phyloP scores from a whole-genome alignment of 1,140 invertebrate species.

The Pantala flavescens region DNA sequence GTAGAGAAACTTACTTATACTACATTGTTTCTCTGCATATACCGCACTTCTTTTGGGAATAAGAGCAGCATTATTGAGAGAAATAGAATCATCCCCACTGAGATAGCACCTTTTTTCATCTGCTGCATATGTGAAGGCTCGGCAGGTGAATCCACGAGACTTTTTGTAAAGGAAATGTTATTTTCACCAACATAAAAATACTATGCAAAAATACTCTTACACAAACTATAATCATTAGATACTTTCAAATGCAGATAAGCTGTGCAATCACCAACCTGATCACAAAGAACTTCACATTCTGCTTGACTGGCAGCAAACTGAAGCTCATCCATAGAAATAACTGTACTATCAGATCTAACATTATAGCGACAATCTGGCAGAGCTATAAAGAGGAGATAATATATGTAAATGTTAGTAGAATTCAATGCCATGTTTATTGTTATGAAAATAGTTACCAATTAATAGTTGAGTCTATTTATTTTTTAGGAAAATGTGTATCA shows the following conservation, averaged over 20 bases:
- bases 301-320: slow-evolving; percentile 36
- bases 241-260: too few species aligned
- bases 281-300: slow-evolving; percentile 39
- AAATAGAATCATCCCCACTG: slow-evolving; percentile 38
- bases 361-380: slow-evolving; percentile 39
- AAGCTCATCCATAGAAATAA: slow-evolving; percentile 40
- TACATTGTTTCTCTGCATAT: slow-evolving; percentile 38
- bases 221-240: too few species aligned
- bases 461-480: too few species aligned
- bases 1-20: slow-evolving; percentile 30
- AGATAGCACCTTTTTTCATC: slow-evolving; percentile 37
- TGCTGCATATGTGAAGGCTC: slow-evolving; percentile 32
- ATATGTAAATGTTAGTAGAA: too few species aligned
- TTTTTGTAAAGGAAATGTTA: slow-evolving; percentile 20
- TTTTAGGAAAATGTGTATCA: too few species aligned
- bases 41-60: slow-evolving; percentile 27
- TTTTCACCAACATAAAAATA: neutral
- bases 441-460: too few species aligned
- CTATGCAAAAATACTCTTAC: too few species aligned
- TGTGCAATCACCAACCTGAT: slow-evolving; percentile 29
- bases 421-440: too few species aligned
- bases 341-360: slow-evolving; percentile 31
- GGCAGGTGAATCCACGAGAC: slow-evolving; percentile 33
- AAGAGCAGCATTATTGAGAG: slow-evolving; percentile 29
- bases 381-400: slow-evolving; percentile 28